Evolutionary conservation across 2,888 invertebrate genomes (phyloP).

Genomic region (Eumerus sabulonum): DNA sequence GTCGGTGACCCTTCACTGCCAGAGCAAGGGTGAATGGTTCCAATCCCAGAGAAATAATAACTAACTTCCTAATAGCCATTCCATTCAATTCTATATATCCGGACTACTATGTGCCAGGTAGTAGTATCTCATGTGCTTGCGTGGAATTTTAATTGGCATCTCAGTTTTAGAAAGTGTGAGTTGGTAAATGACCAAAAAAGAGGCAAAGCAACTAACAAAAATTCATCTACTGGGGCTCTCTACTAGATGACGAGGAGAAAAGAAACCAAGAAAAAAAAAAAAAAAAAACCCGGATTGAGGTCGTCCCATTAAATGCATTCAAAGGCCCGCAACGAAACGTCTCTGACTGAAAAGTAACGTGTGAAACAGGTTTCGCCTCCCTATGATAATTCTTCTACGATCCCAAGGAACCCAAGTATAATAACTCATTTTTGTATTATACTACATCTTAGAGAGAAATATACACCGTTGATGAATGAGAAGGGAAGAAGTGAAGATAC

Average conservation of each 20-base stretch:
- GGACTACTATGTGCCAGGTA: not conserved
- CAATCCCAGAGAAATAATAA: too few species aligned
- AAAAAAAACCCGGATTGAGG: constrained; percentile 38
- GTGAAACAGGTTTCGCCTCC: constrained; percentile 33
- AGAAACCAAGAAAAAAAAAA: not conserved
- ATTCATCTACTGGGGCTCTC: not conserved
- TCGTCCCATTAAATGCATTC: constrained; percentile 32
- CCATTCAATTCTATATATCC: not conserved
- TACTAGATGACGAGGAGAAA: not conserved
- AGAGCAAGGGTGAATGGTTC: too few species aligned
- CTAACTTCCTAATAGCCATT: constrained; percentile 8
- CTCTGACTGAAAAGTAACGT: not conserved
- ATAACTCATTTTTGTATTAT: constrained; percentile 7
- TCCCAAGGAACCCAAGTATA: too few species aligned
- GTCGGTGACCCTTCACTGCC: constrained; percentile 29
- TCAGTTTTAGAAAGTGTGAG: constrained; percentile 29
- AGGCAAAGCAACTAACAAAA: not conserved
- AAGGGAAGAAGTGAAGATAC: not conserved
- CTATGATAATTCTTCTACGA: too few species aligned
- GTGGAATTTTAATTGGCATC: constrained; percentile 34
- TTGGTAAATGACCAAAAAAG: constrained; percentile 13
- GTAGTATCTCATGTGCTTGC: constrained; percentile 11
- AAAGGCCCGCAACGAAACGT: constrained; percentile 33
- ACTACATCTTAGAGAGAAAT: constrained; percentile 10
- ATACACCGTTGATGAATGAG: constrained; percentile 1